These are phyloP conservation scores for Chloropsis hardwickii DNA, from an alignment of 2,113 vertebrate genomes.

Conservation along the genomic window DNA sequence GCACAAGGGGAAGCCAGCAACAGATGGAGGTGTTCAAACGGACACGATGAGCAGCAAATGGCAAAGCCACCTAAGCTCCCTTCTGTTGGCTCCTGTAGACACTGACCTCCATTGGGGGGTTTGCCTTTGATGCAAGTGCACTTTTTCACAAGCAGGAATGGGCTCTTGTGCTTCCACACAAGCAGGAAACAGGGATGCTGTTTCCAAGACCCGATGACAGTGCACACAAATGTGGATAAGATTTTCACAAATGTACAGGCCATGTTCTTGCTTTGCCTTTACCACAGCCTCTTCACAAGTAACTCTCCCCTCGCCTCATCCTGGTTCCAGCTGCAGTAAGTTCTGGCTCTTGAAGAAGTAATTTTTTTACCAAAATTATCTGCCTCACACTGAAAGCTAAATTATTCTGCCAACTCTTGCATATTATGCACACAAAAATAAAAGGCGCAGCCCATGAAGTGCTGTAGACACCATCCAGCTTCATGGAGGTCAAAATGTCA, in stretches of 20 bases:
- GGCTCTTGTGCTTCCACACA: neutral
- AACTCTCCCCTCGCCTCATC: neutral
- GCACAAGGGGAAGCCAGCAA: slow-evolving; percentile 13
- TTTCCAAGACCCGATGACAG: neutral
- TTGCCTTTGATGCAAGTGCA: neutral
- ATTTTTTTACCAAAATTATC: neutral
- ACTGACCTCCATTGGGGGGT: neutral
- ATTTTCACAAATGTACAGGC: neutral
- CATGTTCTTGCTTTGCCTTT: neutral
- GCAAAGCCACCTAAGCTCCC: neutral
- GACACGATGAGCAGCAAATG: neutral
- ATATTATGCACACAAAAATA: neutral
- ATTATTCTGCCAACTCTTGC: neutral
- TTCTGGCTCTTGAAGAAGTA: neutral
- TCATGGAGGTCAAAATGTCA: neutral
- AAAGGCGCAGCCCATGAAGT: neutral
- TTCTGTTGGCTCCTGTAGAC: neutral
- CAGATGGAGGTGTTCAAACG: slow-evolving; percentile 33
- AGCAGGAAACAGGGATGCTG: neutral
- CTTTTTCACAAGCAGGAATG: neutral
- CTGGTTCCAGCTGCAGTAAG: neutral
- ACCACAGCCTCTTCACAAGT: neutral
- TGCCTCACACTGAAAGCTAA: neutral
- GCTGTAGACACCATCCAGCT: neutral
- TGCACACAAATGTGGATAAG: neutral